Percentiles rank a stretch among this genome's conserved stretches.
Evolutionary conservation across 2,888 invertebrate genomes (phyloP).

Genomic region (Heliconius sara): DNA sequence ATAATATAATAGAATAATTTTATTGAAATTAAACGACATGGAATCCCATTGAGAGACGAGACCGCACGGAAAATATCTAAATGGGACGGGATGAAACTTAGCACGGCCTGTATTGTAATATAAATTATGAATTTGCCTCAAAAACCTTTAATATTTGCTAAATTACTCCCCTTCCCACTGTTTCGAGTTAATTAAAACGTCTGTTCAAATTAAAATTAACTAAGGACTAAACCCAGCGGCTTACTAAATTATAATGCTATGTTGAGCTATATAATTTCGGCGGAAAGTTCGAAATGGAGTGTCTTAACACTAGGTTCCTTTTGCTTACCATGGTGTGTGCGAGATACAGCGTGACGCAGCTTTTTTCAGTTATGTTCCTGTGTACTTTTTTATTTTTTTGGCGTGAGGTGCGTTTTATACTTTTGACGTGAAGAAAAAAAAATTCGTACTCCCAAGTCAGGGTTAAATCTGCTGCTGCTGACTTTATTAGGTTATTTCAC

Average conservation of each 20-base stretch:
- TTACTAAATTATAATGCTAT: slow-evolving; percentile 11
- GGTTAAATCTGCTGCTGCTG: too few relatives aligned
- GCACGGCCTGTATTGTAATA: slow-evolving; percentile 9
- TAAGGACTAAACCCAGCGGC: not conserved
- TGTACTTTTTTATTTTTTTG: too few relatives aligned
- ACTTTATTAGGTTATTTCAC: too few relatives aligned
- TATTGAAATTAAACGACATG: not conserved
- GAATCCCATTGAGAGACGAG: slow-evolving; percentile 4
- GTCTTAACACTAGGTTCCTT: too few relatives aligned
- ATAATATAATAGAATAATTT: slow-evolving; percentile 4
- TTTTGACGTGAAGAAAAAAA: too few relatives aligned
- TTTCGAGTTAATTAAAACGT: slow-evolving; percentile 45
- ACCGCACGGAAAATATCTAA: slow-evolving; percentile 1
- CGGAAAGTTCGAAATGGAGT: too few relatives aligned
- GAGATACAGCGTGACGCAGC: too few relatives aligned
- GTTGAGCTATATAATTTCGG: not conserved
- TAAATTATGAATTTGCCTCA: slow-evolving; percentile 26
- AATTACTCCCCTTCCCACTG: slow-evolving; percentile 34
- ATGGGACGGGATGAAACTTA: not conserved
- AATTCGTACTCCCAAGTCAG: too few relatives aligned
- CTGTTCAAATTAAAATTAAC: slow-evolving; percentile 38
- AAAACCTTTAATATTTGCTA: slow-evolving; percentile 36
- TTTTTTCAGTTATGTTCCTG: too few relatives aligned
- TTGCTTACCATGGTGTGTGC: too few relatives aligned
- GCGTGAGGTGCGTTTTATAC: too few relatives aligned